Evolutionary conservation across 2,888 invertebrate genomes (phyloP), one percentile per base, ranked within the genome.

Genomic region (Hecatera dysodea): DNA sequence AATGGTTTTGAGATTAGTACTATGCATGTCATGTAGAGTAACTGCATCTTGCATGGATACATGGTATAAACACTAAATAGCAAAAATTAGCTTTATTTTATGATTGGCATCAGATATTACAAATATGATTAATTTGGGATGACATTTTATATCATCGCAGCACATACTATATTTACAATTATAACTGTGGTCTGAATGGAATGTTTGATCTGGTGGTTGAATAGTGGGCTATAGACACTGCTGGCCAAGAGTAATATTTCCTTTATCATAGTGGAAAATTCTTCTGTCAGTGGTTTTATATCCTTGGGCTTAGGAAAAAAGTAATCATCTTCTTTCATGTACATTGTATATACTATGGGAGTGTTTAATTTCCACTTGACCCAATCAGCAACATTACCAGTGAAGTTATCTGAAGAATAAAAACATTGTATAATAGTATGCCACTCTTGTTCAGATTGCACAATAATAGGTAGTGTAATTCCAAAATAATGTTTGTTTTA

Each of bases 361-460:
- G 91, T 88, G 76, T 95, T 95, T 57, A 95, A 84, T 67, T 90
- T 90, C 17, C 76, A 84, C 78, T 96, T 95, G 5, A 95, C 93
- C 95, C 95, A 96, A 75, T 96, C 95, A 36, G 95, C 93, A 83
- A 89, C 87, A 74, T 91, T 94, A 19, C 95, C 95, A 75, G 91
- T 86, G 72, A 87, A 84, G 71, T 94, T 94, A 83, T 90, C 95
- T 94, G 86, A 50, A 90, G 87, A 17, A 56, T 24, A 27, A 48
- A 36, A 57, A 52, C 2, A 55, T 29, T n/a, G 0, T 29, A 11
- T 24, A 17, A 12, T 62, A 44, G 42, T 19, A 5, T 27, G 19
- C 27, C 36, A 42, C 22, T 62, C 27, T 15, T 33, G 8, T 33
- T 33, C 7, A 5, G 15, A 12, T 15, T 39, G 12, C 39, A 39